phyloP scores from a whole-genome alignment of 1,140 invertebrate species.

The Drosophila nebulosa region DNA sequence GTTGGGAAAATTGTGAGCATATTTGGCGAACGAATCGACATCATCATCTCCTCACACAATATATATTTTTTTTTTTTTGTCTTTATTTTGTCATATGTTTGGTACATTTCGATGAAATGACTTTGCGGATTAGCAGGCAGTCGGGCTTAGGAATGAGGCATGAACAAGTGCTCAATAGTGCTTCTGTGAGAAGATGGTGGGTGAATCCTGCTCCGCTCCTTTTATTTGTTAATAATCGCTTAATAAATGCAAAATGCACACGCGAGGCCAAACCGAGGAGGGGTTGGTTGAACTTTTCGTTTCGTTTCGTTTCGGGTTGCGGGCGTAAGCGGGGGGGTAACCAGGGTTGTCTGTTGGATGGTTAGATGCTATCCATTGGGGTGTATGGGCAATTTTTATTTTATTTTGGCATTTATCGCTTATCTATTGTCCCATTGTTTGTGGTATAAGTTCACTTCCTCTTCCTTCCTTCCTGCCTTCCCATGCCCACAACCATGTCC shows the following conservation, averaged over 20 bases:
- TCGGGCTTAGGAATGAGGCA: neutral
- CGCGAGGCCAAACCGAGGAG: slow-evolving; percentile 20
- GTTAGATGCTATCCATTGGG: neutral
- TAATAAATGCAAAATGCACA: slow-evolving; percentile 80
- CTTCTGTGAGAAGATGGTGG: slow-evolving; percentile 6
- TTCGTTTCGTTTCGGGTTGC: no score
- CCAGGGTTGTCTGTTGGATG: neutral
- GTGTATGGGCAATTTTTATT: slow-evolving; percentile 21
- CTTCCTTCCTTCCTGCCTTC: no score
- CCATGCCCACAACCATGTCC: slow-evolving; percentile 1
- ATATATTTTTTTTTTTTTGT: no score
- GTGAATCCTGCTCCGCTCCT: slow-evolving; percentile 24
- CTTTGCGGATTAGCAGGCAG: slow-evolving; percentile 71
- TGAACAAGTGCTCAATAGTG: slow-evolving; percentile 38
- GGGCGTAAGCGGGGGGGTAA: neutral
- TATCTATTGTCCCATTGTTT: slow-evolving; percentile 65
- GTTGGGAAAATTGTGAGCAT: slow-evolving; percentile 73
- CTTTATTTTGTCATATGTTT: slow-evolving; percentile 67
- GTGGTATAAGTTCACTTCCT: neutral
- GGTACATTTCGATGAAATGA: slow-evolving; percentile 70
- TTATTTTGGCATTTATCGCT: slow-evolving; percentile 71
- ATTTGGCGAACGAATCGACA: slow-evolving; percentile 63
- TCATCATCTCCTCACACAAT: slow-evolving; percentile 10
- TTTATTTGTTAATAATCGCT: slow-evolving; percentile 80
- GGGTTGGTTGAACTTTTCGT: neutral